Base-by-base conservation (phyloP, 2,888 invertebrate genomes). In the Sminthurinus aureus region DNA sequence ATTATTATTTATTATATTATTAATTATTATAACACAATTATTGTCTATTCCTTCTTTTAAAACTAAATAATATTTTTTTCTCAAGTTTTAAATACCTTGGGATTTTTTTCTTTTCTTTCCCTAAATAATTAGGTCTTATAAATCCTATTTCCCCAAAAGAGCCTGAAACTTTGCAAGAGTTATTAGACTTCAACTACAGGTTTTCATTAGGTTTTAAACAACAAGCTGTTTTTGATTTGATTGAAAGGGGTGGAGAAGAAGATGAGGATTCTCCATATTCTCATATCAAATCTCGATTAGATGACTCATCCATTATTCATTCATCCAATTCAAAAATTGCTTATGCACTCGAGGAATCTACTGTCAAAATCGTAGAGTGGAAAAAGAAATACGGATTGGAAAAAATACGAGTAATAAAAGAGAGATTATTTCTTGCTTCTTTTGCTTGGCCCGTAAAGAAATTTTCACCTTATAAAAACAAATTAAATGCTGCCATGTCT, bases 301-400 rank as follows among this genome's bases (percentile, higher is more conserved):
- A 64, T 11, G 74, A 74, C 20, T 38, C 69, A 18, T 18, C 58
- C 1, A 20, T 66, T 12, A 78, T 83, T 20, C 20, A 73, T 20
- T 74, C 20, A 18, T 75, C 20, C 20, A 0, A 18, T 15, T 79
- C 67, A 8, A 18, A 71, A 13, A 76, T 87, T 67, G 87, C 87
- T 0, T 87, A 87, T 69, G 84, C 87, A 0, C 82, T 87, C 0
- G 87, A 86, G 51, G 87, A 87, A 66, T 87, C 87, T 4, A 82
- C 86, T 0, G 86, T 87, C 0, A 82, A 85, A 50, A 81, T 79
- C 4, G 82, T 86, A 18, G 83, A 85, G 58, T 86, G 87, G 86
- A 82, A 85, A 18, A 76, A 79, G 20, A 84, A 84, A 64, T 82
- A 84, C 52, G 85, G 86, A 0, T 84, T 85, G 51, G 79, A 84